These are phyloP conservation scores for Callipepla squamata DNA, from an alignment of 2,113 vertebrate species.

Conservation along the genomic window DNA sequence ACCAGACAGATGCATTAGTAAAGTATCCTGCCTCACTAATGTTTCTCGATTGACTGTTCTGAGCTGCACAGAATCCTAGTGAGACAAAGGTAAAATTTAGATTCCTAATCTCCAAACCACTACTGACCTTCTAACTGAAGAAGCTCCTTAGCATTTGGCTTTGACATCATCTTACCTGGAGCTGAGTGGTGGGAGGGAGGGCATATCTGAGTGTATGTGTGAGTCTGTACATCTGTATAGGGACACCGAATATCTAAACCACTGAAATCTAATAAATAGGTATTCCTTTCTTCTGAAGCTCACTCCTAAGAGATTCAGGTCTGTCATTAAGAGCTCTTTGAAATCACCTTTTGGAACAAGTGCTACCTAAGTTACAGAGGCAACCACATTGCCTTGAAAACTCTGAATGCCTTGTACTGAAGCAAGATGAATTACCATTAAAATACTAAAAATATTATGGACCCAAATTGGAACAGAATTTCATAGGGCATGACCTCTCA, in stretches of 20 bases:
- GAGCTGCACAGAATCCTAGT: neutral
- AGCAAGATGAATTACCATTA: neutral
- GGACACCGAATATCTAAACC: neutral
- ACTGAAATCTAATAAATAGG: neutral
- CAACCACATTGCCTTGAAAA: neutral
- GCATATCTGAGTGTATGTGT: neutral
- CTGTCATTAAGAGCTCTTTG: neutral
- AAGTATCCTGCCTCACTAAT: neutral
- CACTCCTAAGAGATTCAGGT: neutral
- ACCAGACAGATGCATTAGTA: neutral
- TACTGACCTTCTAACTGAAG: neutral
- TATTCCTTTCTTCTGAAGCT: conserved; percentile 5
- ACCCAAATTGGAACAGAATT: neutral
- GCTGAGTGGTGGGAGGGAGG: neutral
- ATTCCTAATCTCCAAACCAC: neutral
- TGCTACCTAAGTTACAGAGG: neutral
- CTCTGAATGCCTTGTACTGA: neutral
- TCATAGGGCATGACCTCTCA: neutral
- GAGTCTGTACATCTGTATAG: fast-evolving
- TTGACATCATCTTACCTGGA: neutral
- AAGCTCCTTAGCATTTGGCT: neutral
- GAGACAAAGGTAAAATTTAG: neutral
- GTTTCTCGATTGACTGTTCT: neutral
- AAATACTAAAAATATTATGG: neutral
- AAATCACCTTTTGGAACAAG: conserved; percentile 7